phyloP scores from a whole-genome alignment of 2,113 vertebrate genomes.

The Phalacrocorax brasilianus region DNA sequence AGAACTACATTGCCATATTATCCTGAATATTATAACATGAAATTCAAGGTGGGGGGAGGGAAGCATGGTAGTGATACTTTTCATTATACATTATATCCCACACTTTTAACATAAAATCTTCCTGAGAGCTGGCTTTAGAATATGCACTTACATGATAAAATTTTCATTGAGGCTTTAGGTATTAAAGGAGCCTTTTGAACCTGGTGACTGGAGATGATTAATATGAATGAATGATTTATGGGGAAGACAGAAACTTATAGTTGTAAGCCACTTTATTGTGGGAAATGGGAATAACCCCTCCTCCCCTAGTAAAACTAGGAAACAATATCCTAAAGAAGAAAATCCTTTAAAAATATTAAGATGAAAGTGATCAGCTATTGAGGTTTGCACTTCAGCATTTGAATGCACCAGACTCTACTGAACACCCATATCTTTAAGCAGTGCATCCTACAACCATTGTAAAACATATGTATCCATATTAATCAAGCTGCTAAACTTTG shows the following conservation, averaged over 20 bases:
- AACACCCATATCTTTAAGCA: neutral
- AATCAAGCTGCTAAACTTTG: neutral
- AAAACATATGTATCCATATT: neutral
- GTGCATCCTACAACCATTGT: neutral
- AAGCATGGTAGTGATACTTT: neutral
- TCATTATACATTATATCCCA: neutral
- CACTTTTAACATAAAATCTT: neutral
- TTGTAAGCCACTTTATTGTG: slow-evolving; percentile 48
- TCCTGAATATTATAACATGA: neutral
- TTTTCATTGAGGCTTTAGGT: neutral
- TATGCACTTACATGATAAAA: neutral
- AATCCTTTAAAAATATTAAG: neutral
- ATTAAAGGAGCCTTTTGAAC: neutral
- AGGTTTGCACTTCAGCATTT: neutral
- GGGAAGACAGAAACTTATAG: neutral
- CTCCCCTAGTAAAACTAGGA: slow-evolving; percentile 1
- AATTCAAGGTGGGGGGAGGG: neutral
- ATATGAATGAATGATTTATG: neutral
- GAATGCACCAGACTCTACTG: neutral
- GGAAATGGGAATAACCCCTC: slow-evolving; percentile 14
- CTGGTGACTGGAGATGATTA: neutral
- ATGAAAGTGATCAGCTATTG: neutral
- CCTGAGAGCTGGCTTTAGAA: neutral
- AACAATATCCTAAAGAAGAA: neutral
- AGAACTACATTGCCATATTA: neutral